phyloP scores from a whole-genome alignment of 37 sponge, comb jelly and placozoan species.

The Oscarella lobularis region DNA sequence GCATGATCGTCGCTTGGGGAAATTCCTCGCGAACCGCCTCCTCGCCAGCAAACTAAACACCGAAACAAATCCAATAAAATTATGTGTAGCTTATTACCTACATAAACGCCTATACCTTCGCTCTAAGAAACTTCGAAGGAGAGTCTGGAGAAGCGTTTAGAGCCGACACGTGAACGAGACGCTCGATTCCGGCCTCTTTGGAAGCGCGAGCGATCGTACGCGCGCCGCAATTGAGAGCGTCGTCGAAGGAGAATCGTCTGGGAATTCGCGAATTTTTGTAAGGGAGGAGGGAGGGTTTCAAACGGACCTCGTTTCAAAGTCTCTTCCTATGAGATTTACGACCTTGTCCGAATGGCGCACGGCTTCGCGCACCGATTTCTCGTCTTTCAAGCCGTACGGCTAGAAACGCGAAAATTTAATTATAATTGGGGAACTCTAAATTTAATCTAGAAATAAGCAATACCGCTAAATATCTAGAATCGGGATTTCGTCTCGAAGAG shows the following conservation, averaged over 20 bases:
- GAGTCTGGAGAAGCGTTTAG: conserved; percentile 64
- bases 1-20: conserved; percentile 69
- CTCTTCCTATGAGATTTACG: conserved; percentile 80
- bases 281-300: too few relatives aligned
- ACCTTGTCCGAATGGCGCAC: conserved; percentile 84
- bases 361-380: conserved; percentile 44
- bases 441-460: too few relatives aligned
- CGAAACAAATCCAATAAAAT: not conserved
- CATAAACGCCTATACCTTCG: conserved; percentile 37
- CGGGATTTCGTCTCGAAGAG: too few relatives aligned
- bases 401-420: too few relatives aligned
- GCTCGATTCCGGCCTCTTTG: conserved; percentile 39
- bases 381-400: conserved; percentile 35
- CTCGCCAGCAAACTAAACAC: conserved; percentile 57
- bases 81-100: not conserved
- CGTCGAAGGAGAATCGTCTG: conserved; percentile 69
- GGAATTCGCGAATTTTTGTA: not conserved
- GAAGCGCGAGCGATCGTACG: conserved; percentile 75
- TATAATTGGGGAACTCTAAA: too few relatives aligned
- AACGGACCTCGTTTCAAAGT: conserved; percentile 74
- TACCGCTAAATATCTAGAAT: too few relatives aligned
- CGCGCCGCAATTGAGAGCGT: conserved; percentile 65
- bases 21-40: conserved; percentile 64
- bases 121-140: conserved; percentile 64
- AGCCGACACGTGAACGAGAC: conserved; percentile 81